A percentile compares a stretch with the other conserved stretches of the same genome.
These are phyloP conservation scores for Ceratothoa steindachneri DNA, from an alignment of 2,888 invertebrate genomes.

Conservation along the genomic window DNA sequence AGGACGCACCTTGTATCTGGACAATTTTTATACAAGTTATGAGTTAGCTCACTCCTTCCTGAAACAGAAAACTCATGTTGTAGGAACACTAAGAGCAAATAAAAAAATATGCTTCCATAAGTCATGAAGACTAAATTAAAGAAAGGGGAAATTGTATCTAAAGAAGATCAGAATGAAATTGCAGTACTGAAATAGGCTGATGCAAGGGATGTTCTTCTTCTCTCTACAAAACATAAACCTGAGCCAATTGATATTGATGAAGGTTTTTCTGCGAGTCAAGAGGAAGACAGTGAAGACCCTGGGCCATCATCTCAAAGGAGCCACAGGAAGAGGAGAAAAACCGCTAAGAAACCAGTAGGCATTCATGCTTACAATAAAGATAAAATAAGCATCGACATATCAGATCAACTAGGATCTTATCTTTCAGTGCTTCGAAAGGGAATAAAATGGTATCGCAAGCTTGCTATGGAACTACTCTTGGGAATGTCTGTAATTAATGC, in stretches of 20 bases:
- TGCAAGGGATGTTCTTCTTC: not conserved
- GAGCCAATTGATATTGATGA: not conserved
- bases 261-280: too few species aligned
- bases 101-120: constrained; percentile 15
- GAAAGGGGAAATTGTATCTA: not conserved
- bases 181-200: not conserved
- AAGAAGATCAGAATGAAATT: not conserved
- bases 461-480: not conserved
- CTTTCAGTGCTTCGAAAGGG: not conserved
- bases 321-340: not conserved
- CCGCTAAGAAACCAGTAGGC: not conserved
- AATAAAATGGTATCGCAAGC: not conserved
- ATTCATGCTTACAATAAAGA: not conserved
- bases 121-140: constrained; percentile 15
- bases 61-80: constrained; percentile 2
- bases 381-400: not conserved
- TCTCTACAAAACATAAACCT: not conserved
- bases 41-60: constrained; percentile 2
- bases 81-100: constrained; percentile 4
- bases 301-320: too few species aligned
- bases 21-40: constrained; percentile 11
- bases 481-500: not conserved
- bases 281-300: not conserved
- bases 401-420: not conserved
- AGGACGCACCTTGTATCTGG: constrained; percentile 1